These are phyloP conservation scores for Diorhabda sublineata DNA, from an alignment of 1,140 invertebrate genomes.

Conservation along the genomic window DNA sequence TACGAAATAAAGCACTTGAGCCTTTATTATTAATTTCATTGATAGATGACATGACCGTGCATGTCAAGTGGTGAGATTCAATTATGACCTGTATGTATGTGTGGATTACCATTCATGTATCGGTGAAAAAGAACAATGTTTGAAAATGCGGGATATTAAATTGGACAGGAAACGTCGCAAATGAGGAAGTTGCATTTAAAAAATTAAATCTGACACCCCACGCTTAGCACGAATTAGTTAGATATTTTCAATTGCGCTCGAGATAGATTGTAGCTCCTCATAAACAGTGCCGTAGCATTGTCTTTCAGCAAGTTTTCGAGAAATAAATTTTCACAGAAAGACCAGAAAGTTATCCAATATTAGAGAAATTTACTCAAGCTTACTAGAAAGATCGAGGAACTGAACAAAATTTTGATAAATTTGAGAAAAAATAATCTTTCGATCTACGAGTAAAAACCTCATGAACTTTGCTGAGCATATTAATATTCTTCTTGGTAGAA, in stretches of 20 bases:
- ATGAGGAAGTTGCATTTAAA: constrained; percentile 21
- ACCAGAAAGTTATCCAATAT: no score
- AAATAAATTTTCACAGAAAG: no score
- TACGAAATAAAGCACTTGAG: background rate
- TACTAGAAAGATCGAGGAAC: no score
- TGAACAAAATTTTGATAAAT: no score
- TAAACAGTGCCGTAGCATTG: background rate
- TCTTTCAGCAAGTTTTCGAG: no score
- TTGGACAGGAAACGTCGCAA: constrained; percentile 14
- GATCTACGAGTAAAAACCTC: no score
- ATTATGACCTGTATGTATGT: background rate
- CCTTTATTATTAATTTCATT: background rate
- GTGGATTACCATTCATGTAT: constrained; percentile 10
- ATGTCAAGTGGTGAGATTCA: background rate
- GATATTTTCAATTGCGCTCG: constrained; percentile 4
- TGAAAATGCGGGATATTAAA: constrained; percentile 18
- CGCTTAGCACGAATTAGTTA: constrained; percentile 10
- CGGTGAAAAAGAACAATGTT: constrained; percentile 14
- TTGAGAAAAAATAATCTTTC: no score
- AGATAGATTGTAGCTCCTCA: background rate
- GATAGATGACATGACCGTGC: background rate
- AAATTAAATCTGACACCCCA: constrained; percentile 20
- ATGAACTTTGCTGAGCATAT: no score
- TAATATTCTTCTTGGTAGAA: no score
- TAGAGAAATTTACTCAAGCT: no score